Evolutionary conservation across 2,888 invertebrate genomes (phyloP).

Genomic region (Entomobrya proxima): DNA sequence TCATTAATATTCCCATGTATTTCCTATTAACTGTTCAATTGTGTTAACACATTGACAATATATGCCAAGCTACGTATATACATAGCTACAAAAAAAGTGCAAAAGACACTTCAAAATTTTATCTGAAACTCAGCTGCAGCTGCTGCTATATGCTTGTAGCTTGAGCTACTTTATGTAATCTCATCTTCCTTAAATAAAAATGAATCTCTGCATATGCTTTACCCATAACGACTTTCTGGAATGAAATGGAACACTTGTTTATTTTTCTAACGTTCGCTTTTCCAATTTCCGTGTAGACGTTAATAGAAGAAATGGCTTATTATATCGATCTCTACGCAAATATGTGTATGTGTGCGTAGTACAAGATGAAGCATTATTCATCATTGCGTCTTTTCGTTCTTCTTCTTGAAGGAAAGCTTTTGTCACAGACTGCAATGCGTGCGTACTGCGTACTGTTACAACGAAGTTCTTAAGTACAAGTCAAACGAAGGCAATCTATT

Average conservation of each 20-base stretch:
- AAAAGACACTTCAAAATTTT: slow-evolving; percentile 2
- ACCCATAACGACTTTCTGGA: no score
- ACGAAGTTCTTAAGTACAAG: no score
- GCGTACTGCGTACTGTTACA: no score
- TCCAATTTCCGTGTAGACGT: background rate
- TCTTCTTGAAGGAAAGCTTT: no score
- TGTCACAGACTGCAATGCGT: no score
- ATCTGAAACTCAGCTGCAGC: slow-evolving; percentile 10
- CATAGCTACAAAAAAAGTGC: background rate
- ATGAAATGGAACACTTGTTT: background rate
- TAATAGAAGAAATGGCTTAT: no score
- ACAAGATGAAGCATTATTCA: no score
- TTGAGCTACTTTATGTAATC: background rate
- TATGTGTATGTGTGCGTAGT: no score
- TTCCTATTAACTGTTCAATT: background rate
- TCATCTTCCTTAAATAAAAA: background rate
- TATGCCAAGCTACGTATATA: background rate
- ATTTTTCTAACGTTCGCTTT: background rate
- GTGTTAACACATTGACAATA: background rate
- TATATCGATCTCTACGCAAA: no score
- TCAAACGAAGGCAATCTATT: no score
- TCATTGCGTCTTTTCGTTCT: no score
- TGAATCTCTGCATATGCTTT: background rate
- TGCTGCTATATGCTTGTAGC: background rate
- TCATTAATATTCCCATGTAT: slow-evolving; percentile 7